Base-by-base conservation (phyloP, 2,888 invertebrate genomes). In the Anaspis maculata region DNA sequence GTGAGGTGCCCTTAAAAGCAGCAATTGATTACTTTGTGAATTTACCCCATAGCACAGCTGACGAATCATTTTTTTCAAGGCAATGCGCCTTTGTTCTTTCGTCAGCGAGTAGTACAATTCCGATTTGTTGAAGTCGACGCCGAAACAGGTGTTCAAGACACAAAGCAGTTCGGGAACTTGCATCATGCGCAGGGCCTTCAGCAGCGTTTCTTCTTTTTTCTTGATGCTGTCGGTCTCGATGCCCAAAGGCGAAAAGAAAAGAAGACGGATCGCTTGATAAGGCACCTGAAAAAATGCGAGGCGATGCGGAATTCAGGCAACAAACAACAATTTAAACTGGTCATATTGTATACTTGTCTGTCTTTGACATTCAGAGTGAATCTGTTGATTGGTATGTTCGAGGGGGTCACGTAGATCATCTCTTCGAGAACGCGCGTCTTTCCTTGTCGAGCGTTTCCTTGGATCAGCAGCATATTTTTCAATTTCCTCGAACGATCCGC, bases 341-440 rank as follows among this genome's bases (percentile, higher is more conserved):
- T n/a, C n/a, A n/a, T n/a, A n/a, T n/a, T n/a, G n/a, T n/a, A n/a
- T 46, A 69, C 70, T 54, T 66, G 54, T 19, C 35, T 41, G 47
- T 70, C 66, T 9, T 44, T 49, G 10, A 51, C 39, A 1, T 51
- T 51, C n/a, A 70, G 39, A 0, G 56, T 51, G 34, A 69, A 56
- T 36, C 59, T 61, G 35, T 63, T 59, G 11, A 58, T 52, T 0
- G 61, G 59, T 11, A 66, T 49, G 3, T 48, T 51, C 10, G 49
- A 42, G 1, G 72, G 70, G 3, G 71, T 68, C 3, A 64, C 48
- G 39, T 61, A 62, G 4, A 72, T 53, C 32, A 74, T 67, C 59
- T 78, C 78, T 27, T 76, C 70, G 12, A 78, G 46, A 6, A 80
- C 53, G 32, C 79, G 68, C 1, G 72, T 72, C 57, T 78, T 79